Evolutionary conservation across 2,797 vertebrate genomes (phyloP), one percentile per base, ranked within the genome.

Genomic region (Carcharodon carcharias): DNA sequence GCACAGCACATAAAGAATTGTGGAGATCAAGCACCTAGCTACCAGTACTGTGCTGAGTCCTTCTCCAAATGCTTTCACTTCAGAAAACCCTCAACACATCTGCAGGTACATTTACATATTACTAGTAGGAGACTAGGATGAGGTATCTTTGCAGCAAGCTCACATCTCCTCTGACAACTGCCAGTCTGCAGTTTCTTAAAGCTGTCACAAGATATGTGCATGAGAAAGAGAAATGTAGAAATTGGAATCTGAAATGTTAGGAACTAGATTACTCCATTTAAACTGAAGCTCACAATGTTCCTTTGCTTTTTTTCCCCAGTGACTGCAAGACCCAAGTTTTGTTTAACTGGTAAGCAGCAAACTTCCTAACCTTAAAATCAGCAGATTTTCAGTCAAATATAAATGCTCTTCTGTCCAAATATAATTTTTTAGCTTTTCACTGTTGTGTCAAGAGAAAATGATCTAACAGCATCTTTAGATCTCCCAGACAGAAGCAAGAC

Each of bases 51-150:
- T 96, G 96, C 97, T 96, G 95, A 97, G 96, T 97, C 96, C 96
- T 97, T 96, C 95, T 96, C 40, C 93, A 97, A 97, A 92, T 97
- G 97, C 97, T 96, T 97, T 97, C 97, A 96, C 96, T 97, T 97
- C 97, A 96, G 80, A 80, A 96, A 89, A 96, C 96, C 97, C 97
- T 96, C 97, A 97, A 97, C 97, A 97, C 96, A 97, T 97, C 97
- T 97, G 98, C 98, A 98, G 98, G 98, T 98, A 97, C 97, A 98
- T 98, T 98, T 98, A 98, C 98, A 98, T 98, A 97, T 97, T 97
- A 97, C 97, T 97, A 97, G 97, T 97, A 97, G 97, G 97, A 98
- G 97, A 97, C 97, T 97, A 96, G 96, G 96, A 97, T 96, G 97
- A 97, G 97, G 97, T 97, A 97, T 97, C 97, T 98, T 97, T 97